Evolutionary conservation across 2,113 vertebrate species (phyloP).

Genomic region (Willisornis vidua): DNA sequence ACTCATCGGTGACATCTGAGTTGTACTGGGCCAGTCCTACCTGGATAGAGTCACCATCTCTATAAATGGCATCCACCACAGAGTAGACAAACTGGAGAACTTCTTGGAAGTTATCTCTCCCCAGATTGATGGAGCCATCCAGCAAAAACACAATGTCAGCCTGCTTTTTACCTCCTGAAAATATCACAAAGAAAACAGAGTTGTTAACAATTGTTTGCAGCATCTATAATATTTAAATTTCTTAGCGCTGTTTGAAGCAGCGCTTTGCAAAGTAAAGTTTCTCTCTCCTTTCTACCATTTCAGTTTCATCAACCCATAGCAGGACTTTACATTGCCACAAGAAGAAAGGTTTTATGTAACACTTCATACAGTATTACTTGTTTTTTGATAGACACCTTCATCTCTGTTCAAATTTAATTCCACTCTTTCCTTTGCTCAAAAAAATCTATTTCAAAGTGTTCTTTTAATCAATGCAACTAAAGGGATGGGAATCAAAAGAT

Average conservation of each 20-base stretch:
- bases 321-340: background rate
- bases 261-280: background rate
- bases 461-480: background rate
- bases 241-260: background rate
- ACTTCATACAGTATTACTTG: background rate
- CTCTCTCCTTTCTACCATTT: background rate
- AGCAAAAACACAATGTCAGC: conserved; percentile 95
- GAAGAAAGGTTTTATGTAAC: background rate
- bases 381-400: background rate
- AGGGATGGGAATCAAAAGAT: background rate
- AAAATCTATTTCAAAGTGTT: background rate
- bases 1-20: conserved; percentile 87
- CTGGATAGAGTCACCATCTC: conserved; percentile 81
- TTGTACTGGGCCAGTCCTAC: conserved; percentile 91
- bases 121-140: conserved; percentile 94
- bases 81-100: conserved; percentile 84
- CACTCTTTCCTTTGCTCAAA: background rate
- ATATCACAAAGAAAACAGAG: background rate
- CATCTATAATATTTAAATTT: background rate
- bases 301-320: background rate
- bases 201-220: background rate
- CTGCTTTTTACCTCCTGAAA: conserved; percentile 77
- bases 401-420: background rate
- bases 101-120: conserved; percentile 81
- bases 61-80: conserved; percentile 86